These are phyloP conservation scores for Pantherophis guttatus DNA, from an alignment of 2,113 vertebrate species.

Conservation along the genomic window DNA sequence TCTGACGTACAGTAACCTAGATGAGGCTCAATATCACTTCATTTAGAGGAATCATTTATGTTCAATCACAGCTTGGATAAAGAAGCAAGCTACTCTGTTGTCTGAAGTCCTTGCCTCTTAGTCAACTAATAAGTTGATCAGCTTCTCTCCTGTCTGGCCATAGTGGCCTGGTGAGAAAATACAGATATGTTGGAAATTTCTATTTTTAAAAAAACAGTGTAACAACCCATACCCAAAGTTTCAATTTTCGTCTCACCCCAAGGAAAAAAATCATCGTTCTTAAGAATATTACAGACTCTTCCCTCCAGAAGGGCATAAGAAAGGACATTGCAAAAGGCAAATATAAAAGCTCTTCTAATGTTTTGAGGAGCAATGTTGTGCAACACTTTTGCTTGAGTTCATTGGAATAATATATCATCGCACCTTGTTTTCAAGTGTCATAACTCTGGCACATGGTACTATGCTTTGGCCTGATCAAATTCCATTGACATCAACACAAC, in stretches of 20 bases:
- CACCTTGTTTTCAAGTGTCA: not conserved
- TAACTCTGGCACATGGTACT: not conserved
- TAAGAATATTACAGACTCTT: not conserved
- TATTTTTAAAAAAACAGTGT: not conserved
- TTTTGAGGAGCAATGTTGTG: not conserved
- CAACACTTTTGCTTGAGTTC: not conserved
- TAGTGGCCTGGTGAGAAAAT: not conserved
- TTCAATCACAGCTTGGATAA: not conserved
- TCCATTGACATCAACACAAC: not conserved
- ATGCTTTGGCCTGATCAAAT: not conserved
- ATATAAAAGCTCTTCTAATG: not conserved
- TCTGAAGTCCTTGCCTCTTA: not conserved
- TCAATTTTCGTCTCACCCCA: not conserved
- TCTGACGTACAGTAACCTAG: not conserved
- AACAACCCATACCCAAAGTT: not conserved
- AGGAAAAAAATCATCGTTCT: not conserved
- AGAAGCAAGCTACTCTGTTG: not conserved
- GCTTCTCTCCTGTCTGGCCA: not conserved
- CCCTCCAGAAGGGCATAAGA: not conserved
- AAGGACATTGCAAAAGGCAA: not conserved
- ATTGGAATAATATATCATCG: not conserved
- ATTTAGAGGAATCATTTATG: not conserved
- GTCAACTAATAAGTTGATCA: not conserved
- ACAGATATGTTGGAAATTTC: not conserved
- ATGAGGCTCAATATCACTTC: not conserved